Conservation (phyloP, 2,113 vertebrate species). For the Rhinolophus ferrumequinum region DNA sequence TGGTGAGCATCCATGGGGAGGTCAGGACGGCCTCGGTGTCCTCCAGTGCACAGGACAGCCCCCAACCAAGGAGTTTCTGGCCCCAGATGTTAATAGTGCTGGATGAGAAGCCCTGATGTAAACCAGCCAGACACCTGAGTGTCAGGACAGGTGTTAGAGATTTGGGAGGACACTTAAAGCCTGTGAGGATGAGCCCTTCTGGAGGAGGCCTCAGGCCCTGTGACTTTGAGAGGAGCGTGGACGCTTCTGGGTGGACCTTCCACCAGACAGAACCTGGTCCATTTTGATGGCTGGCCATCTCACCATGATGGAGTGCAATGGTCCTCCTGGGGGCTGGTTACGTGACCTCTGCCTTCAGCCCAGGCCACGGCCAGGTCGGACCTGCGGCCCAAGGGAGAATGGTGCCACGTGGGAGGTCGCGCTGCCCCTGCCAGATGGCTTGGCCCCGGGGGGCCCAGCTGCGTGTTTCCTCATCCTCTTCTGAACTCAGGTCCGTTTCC, state of each 20-base stretch:
- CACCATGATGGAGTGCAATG: neutral
- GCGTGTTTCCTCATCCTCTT: neutral
- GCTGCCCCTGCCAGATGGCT: too few species aligned
- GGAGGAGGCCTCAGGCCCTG: rapidly evolving
- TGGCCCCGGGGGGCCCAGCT: neutral
- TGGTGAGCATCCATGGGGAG: neutral
- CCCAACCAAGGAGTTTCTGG: neutral
- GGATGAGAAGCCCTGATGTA: neutral
- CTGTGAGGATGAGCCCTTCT: neutral
- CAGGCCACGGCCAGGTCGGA: neutral
- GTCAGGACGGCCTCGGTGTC: neutral
- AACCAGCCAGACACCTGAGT: neutral
- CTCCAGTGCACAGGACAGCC: rapidly evolving
- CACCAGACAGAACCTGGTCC: neutral
- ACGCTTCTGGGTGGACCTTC: neutral
- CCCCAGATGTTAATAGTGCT: too few species aligned
- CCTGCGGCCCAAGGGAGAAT: neutral
- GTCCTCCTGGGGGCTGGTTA: neutral
- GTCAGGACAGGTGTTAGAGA: neutral
- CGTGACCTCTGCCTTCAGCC: neutral
- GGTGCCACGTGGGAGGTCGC: rapidly evolving
- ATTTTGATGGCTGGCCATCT: neutral
- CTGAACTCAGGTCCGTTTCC: neutral
- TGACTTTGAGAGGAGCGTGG: neutral
- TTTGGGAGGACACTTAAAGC: rapidly evolving